These are phyloP conservation scores for Empidonax traillii DNA, from an alignment of 2,113 vertebrate genomes.

Conservation along the genomic window DNA sequence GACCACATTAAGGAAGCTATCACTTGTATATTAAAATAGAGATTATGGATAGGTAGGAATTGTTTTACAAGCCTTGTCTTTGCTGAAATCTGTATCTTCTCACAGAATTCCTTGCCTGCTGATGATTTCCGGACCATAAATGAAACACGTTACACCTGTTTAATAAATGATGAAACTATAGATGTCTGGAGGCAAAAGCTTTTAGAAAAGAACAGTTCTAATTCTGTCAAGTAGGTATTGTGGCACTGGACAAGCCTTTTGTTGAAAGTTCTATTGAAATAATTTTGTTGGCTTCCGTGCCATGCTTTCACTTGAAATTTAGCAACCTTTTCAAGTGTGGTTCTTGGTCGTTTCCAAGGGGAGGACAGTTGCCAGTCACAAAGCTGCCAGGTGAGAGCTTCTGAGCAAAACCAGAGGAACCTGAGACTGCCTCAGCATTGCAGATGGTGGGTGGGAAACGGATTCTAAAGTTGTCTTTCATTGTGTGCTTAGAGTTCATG, in stretches of 20 bases:
- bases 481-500: not conserved
- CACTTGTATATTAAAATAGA: not conserved
- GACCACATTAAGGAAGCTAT: not conserved
- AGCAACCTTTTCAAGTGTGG: slow-evolving; percentile 26
- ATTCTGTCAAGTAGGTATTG: slow-evolving; percentile 86
- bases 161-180: slow-evolving; percentile 89
- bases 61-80: slow-evolving; percentile 42
- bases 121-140: slow-evolving; percentile 92
- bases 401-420: not conserved
- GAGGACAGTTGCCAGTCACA: slow-evolving; percentile 3
- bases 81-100: slow-evolving; percentile 62
- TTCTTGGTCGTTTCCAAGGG: not conserved
- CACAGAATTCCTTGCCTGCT: slow-evolving; percentile 80
- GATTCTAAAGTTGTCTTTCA: not conserved
- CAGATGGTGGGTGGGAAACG: slow-evolving; percentile 16
- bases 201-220: slow-evolving; percentile 85
- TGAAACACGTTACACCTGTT: slow-evolving; percentile 83
- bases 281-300: slow-evolving; percentile 28
- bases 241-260: slow-evolving; percentile 47
- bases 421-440: not conserved
- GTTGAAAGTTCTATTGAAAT: slow-evolving; percentile 16
- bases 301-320: slow-evolving; percentile 33
- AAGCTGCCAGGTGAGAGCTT: slow-evolving; percentile 14
- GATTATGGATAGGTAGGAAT: not conserved
- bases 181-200: slow-evolving; percentile 91